Evolutionary conservation across 2,797 vertebrate species (phyloP).

Genomic region (Cynodonichthys magdalenae): DNA sequence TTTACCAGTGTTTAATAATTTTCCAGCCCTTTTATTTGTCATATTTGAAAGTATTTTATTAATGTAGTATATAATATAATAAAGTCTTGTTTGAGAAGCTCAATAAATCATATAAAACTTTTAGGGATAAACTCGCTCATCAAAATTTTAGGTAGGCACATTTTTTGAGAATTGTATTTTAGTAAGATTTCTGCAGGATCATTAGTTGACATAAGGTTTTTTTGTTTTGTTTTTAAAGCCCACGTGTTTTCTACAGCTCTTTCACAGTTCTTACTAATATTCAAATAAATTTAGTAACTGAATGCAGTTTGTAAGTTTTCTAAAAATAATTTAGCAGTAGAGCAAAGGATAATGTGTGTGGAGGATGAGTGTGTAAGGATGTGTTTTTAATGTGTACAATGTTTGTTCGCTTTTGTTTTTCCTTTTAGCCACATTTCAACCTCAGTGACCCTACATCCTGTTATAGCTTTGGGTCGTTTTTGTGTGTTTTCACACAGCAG

Average conservation of each 20-base stretch:
- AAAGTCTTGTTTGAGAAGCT: too few species aligned
- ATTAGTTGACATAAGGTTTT: neutral
- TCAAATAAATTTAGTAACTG: neutral
- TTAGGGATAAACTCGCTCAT: too few species aligned
- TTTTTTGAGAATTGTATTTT: too few species aligned
- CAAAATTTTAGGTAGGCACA: too few species aligned
- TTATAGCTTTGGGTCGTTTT: slow-evolving; percentile 52
- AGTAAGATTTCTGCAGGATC: too few species aligned
- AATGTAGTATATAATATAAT: too few species aligned
- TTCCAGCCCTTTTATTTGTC: too few species aligned
- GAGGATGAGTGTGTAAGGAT: slow-evolving; percentile 1
- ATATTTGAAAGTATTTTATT: too few species aligned
- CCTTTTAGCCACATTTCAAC: slow-evolving; percentile 54
- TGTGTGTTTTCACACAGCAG: slow-evolving; percentile 56
- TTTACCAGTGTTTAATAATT: too few species aligned
- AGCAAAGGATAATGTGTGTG: neutral
- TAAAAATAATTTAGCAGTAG: neutral
- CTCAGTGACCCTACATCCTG: slow-evolving; percentile 62
- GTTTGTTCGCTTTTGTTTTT: slow-evolving; percentile 63
- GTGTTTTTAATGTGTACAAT: slow-evolving; percentile 34
- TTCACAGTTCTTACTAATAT: neutral
- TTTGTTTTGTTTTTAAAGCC: too few species aligned
- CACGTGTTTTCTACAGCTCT: neutral
- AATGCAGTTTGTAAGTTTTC: neutral
- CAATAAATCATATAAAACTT: too few species aligned